Evolutionary conservation across 2,888 invertebrate genomes (phyloP).

Genomic region (Tetanocera ferruginea): DNA sequence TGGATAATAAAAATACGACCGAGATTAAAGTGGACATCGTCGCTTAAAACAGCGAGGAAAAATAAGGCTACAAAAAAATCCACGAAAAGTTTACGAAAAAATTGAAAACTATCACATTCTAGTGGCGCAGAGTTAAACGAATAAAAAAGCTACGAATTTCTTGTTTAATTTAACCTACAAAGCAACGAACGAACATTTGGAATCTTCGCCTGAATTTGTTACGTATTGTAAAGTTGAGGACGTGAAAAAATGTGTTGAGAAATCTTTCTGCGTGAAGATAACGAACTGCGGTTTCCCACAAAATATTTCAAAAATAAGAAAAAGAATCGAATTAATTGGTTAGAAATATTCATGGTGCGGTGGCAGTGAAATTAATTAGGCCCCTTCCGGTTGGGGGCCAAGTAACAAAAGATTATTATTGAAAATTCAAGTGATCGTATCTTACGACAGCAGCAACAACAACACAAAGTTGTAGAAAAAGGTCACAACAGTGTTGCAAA

Average conservation of each 20-base stretch:
- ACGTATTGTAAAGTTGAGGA: slow-evolving; percentile 32
- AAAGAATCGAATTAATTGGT: not conserved
- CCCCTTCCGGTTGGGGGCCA: slow-evolving; percentile 14
- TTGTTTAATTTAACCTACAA: not conserved
- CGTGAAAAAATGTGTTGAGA: slow-evolving; percentile 43
- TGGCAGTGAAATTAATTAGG: not conserved
- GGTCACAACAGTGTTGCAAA: slow-evolving; percentile 19
- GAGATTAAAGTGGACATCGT: not conserved
- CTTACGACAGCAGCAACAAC: not conserved
- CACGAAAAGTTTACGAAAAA: not conserved
- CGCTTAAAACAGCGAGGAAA: not conserved
- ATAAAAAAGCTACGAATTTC: not conserved
- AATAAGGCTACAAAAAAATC: not conserved
- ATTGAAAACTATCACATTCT: not conserved
- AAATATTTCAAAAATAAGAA: not conserved
- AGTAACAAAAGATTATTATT: not conserved
- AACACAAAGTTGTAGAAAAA: slow-evolving; percentile 1
- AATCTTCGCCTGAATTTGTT: slow-evolving; percentile 17
- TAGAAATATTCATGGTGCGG: not conserved
- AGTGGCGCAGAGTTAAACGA: not conserved
- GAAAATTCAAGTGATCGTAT: not conserved
- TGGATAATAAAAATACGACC: slow-evolving; percentile 10
- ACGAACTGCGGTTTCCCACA: not conserved
- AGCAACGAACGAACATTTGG: not conserved
- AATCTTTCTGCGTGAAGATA: not conserved